Conservation (phyloP, 2,113 vertebrate species). For the Uropsilus gracilis region DNA sequence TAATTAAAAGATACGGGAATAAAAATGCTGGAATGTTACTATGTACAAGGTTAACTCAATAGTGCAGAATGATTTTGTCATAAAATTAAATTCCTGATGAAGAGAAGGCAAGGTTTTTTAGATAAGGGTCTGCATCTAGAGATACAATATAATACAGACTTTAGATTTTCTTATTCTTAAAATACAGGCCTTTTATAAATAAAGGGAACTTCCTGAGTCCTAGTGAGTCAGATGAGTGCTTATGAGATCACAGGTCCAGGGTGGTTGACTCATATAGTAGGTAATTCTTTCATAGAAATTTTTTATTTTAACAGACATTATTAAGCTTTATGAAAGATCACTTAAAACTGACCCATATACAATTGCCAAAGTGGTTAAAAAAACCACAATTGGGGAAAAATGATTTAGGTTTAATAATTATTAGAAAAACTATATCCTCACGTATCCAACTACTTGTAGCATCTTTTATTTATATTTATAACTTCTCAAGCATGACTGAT, state of each 20-base stretch:
- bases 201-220: not conserved
- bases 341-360: not conserved
- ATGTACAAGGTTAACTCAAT: not conserved
- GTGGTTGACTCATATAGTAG: not conserved
- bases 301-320: not conserved
- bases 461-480: not conserved
- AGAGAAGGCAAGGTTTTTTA: not conserved
- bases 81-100: constrained; percentile 30
- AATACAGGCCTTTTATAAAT: not conserved
- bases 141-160: not conserved
- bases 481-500: not conserved
- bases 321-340: not conserved
- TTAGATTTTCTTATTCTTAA: not conserved
- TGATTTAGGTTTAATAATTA: not conserved
- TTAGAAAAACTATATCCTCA: not conserved
- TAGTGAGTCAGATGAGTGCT: not conserved
- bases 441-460: not conserved
- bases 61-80: not conserved
- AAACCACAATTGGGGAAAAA: not conserved
- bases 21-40: not conserved
- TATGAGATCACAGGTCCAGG: not conserved
- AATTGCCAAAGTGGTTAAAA: not conserved
- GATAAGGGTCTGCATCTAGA: not conserved
- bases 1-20: not conserved
- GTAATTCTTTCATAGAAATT: not conserved